Conservation (phyloP, 2,797 vertebrate genomes). For the Liasis olivaceus region DNA sequence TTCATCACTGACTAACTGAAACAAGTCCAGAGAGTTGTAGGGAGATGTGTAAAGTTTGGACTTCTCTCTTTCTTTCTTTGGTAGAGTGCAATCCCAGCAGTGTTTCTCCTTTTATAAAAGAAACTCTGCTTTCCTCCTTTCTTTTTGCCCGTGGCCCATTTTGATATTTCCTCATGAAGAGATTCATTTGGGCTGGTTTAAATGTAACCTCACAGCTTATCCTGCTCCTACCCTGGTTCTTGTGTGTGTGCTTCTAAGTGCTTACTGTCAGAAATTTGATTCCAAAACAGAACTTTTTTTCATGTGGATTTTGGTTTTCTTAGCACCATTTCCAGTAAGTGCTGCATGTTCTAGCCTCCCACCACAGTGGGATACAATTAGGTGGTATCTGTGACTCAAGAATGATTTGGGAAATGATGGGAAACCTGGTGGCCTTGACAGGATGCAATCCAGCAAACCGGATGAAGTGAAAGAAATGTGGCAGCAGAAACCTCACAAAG, state of each 20-base stretch:
- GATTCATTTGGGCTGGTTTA: background rate
- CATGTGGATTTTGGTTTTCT: background rate
- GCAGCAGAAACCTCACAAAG: background rate
- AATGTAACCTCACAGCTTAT: background rate
- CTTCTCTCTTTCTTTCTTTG: background rate
- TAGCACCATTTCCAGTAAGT: background rate
- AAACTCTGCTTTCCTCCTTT: background rate
- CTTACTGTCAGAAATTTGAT: background rate
- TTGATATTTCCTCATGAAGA: background rate
- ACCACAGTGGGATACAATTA: conserved; percentile 7
- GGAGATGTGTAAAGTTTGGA: background rate
- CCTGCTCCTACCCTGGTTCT: background rate
- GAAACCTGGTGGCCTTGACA: background rate
- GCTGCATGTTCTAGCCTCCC: background rate
- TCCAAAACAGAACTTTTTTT: background rate
- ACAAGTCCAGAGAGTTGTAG: background rate
- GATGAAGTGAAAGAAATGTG: background rate
- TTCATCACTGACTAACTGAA: background rate
- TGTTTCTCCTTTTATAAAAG: background rate
- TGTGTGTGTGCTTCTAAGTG: background rate
- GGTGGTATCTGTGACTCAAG: background rate
- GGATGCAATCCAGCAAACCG: background rate
- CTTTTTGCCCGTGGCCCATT: background rate
- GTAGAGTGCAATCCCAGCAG: background rate
- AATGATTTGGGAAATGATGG: background rate